These are phyloP conservation scores for Cepaea nemoralis DNA, from an alignment of 1,140 invertebrate genomes.

Conservation along the genomic window DNA sequence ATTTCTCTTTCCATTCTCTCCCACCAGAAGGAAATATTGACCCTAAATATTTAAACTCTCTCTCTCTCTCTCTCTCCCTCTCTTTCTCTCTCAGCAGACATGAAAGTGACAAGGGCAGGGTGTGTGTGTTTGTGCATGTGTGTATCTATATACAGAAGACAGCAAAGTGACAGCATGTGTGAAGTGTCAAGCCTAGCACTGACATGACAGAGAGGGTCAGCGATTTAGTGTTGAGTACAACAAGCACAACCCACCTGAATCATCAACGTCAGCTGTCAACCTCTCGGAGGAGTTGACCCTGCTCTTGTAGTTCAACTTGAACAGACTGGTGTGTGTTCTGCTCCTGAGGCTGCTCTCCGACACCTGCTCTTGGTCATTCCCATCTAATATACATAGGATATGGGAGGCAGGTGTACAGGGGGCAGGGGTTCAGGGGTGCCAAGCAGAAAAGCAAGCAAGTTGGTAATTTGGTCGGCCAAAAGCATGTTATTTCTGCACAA, in stretches of 20 bases:
- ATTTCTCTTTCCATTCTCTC: no score
- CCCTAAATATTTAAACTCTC: no score
- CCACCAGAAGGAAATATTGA: no score
- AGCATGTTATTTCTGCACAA: no score
- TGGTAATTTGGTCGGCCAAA: background rate
- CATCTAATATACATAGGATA: constrained; percentile 57
- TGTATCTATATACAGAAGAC: no score
- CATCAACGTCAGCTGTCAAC: background rate
- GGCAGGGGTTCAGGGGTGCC: background rate
- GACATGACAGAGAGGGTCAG: no score
- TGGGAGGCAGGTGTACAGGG: background rate
- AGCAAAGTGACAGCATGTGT: no score
- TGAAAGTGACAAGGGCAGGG: no score
- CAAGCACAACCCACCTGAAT: constrained; percentile 13
- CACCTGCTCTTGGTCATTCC: constrained; percentile 73
- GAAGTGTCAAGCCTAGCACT: no score
- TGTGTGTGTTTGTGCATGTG: no score
- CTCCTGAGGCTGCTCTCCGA: constrained; percentile 62
- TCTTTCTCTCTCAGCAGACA: no score
- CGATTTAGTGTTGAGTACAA: background rate
- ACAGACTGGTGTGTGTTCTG: constrained; percentile 53
- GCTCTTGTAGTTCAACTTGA: constrained; percentile 50
- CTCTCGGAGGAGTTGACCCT: constrained; percentile 19
- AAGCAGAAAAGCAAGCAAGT: constrained; percentile 1
- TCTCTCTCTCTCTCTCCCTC: no score